These are phyloP conservation scores for Echinometra lucunter DNA, from an alignment of 53 echinoderm and acorn worm genomes.

Conservation along the genomic window DNA sequence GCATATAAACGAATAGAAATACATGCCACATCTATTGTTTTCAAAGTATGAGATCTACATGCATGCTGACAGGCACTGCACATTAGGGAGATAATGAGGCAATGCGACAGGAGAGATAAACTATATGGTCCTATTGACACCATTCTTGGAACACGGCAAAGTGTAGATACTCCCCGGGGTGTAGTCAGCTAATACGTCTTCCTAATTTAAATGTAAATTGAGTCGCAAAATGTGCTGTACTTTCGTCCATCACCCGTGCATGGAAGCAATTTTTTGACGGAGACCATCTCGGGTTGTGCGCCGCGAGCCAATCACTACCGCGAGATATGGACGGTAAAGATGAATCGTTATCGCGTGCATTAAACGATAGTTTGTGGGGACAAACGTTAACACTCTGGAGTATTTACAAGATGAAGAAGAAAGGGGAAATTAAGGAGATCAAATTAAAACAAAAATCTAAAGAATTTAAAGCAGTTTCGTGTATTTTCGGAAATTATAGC, in stretches of 20 bases:
- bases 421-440: not conserved
- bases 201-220: conserved; percentile 49
- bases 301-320: not conserved
- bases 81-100: conserved; percentile 25
- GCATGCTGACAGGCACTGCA: not conserved
- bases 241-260: not conserved
- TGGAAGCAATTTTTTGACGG: not conserved
- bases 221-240: conserved; percentile 44
- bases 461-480: not conserved
- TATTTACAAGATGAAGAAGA: not conserved
- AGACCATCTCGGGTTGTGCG: not conserved
- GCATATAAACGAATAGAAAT: not conserved
- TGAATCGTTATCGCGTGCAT: not conserved
- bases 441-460: not conserved
- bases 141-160: not conserved
- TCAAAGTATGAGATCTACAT: not conserved
- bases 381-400: not conserved
- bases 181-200: conserved; percentile 28
- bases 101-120: conserved; percentile 28
- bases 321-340: not conserved
- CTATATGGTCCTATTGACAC: conserved; percentile 3
- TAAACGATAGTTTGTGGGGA: not conserved
- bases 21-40: not conserved
- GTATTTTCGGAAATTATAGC: not conserved
- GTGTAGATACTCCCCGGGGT: not conserved